These are phyloP conservation scores for Sebastes dallii DNA, from an alignment of 2,797 vertebrate species.

Conservation along the genomic window DNA sequence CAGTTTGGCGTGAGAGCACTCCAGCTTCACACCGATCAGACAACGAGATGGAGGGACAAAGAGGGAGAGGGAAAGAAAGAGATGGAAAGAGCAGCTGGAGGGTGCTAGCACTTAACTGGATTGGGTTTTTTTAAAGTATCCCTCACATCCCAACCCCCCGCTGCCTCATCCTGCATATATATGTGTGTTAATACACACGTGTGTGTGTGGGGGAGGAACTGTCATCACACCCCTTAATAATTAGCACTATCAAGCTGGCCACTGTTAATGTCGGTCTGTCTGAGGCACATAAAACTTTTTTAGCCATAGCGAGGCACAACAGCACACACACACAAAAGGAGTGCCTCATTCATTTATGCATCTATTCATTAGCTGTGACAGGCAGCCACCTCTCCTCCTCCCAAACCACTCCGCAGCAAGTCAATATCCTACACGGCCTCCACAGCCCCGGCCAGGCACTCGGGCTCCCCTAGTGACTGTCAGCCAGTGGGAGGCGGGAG, in stretches of 20 bases:
- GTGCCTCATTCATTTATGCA: conserved; percentile 80
- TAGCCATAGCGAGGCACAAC: conserved; percentile 33
- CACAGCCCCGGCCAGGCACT: conserved; percentile 66
- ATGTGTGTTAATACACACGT: conserved; percentile 28
- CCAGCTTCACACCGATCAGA: conserved; percentile 57
- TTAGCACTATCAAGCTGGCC: conserved; percentile 63
- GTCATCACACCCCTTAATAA: conserved; percentile 63
- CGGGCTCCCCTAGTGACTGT: conserved; percentile 76
- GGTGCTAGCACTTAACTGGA: conserved; percentile 77
- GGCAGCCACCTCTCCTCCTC: conserved; percentile 79
- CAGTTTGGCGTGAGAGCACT: conserved; percentile 71
- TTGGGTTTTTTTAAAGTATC: conserved; percentile 77
- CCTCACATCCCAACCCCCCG: conserved; percentile 54
- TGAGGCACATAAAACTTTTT: conserved; percentile 55
- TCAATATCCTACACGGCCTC: conserved; percentile 80
- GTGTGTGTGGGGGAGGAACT: conserved; percentile 19
- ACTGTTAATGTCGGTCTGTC: conserved; percentile 64
- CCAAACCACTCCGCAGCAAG: conserved; percentile 80
- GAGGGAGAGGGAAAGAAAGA: conserved; percentile 39
- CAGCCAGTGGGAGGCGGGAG: conserved; percentile 71
- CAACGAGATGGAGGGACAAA: conserved; percentile 49
- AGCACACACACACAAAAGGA: conserved; percentile 17
- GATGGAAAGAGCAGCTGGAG: conserved; percentile 66
- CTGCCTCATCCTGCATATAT: conserved; percentile 47
- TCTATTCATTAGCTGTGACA: conserved; percentile 84